Percentiles rank a stretch among this genome's conserved stretches.
These are phyloP conservation scores for cat (Felis catus) DNA, from an alignment of 2,113 vertebrate genomes.

Conservation along the genomic window DNA sequence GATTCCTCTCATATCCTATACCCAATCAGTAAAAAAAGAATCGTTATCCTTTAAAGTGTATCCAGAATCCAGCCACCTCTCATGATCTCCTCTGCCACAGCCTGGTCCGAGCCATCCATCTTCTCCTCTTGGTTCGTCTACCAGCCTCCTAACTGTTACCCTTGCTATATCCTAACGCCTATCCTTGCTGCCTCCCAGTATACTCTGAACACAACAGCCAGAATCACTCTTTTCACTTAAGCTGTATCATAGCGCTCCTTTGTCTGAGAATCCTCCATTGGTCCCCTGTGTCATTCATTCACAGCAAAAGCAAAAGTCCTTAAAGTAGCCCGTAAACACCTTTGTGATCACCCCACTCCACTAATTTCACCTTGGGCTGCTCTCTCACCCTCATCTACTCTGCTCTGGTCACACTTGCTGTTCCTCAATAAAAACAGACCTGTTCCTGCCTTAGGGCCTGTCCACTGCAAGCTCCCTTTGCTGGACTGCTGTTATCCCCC, in stretches of 20 bases:
- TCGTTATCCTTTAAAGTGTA: neutral
- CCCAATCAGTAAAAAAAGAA: neutral
- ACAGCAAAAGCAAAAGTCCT: neutral
- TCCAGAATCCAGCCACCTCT: neutral
- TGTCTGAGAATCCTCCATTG: neutral
- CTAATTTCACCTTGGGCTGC: neutral
- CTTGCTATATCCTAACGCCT: neutral
- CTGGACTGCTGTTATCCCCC: neutral
- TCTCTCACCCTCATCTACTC: neutral
- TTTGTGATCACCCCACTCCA: neutral
- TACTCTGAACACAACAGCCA: neutral
- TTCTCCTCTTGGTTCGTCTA: neutral
- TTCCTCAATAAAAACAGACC: neutral
- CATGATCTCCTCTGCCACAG: neutral
- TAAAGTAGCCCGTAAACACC: neutral
- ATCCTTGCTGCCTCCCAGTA: neutral
- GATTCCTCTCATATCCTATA: neutral
- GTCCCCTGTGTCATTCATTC: neutral
- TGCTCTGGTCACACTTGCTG: neutral
- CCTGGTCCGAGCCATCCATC: neutral
- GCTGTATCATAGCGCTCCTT: neutral
- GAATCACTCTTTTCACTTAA: neutral
- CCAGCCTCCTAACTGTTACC: neutral
- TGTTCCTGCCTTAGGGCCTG: neutral
- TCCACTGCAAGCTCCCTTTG: neutral